Conservation (phyloP, 2,113 vertebrate species). For the Bufo gargarizans region DNA sequence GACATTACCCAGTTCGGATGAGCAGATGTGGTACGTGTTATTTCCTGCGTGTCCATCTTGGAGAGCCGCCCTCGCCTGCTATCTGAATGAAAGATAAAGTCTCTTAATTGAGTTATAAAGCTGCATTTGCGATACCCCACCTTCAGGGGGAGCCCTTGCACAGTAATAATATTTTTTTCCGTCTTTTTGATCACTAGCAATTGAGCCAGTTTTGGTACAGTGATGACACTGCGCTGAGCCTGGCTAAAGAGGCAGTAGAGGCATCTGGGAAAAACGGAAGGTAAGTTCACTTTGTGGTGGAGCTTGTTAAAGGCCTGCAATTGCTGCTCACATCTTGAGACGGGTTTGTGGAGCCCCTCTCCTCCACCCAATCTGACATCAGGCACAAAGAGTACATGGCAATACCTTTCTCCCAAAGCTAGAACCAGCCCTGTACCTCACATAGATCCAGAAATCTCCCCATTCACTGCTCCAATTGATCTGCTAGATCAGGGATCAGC, state of each 20-base stretch:
- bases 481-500: too few species aligned
- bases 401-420: too few species aligned
- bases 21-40: background rate
- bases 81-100: background rate
- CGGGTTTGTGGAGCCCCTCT: too few species aligned
- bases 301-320: background rate
- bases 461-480: too few species aligned
- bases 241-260: conserved; percentile 81
- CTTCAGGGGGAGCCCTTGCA: background rate
- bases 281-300: conserved; percentile 64
- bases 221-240: conserved; percentile 78
- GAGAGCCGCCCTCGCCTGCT: background rate
- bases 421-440: too few species aligned
- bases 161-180: too few species aligned
- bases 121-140: background rate
- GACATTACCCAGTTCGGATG: too few species aligned
- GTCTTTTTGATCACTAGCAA: conserved; percentile 69
- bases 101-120: background rate
- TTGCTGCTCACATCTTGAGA: too few species aligned
- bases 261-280: conserved; percentile 85
- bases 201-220: conserved; percentile 98
- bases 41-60: background rate
- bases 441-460: too few species aligned
- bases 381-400: too few species aligned
- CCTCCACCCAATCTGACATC: too few species aligned